Evolutionary conservation across 1,140 invertebrate species (phyloP), one percentile per base, ranked within the genome.

Genomic region (Rhyacophila brunnea): DNA sequence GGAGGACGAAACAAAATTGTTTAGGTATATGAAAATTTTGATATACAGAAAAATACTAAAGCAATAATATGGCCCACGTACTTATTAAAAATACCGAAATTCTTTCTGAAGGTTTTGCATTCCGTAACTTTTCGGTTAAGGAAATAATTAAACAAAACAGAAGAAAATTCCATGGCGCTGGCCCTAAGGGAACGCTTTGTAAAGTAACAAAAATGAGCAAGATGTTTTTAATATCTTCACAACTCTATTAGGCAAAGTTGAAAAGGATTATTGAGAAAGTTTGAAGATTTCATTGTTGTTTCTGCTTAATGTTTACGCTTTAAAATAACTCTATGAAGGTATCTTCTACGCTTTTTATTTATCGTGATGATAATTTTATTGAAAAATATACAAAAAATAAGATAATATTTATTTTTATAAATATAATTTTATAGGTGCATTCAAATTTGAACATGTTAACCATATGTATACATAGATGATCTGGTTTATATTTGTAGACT

Each of bases 181-280:
- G 43, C 61, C 61, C 20, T 23, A 43, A 57, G 62, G 55, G 51
- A 28, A 28, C 32, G 48, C 57, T 60, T 64, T 60, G 47, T 47
- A 40, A 56, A 59, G 55, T 53, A 54, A 60, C 62, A 64, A 64
- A 64, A 64, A 64, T 64, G 62, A 60, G 62, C 62, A 60, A 64
- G 62, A 64, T 64, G 62, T 64, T 60, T 64, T 64, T 64, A 64
- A 64, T 64, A 64, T 64, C 62, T 64, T 64, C 62, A 64, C 62
- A 64, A 64, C 62, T 64, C 56, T 64, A 64, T 64, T 64, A 64
- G 62, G 51, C 62, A 52, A 57, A 64, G 62, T 64, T 64, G 62
- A 60, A 64, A 64, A 60, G 62, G 62, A 64, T 64, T 64, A 64
- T 64, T 64, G 62, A 51, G 53, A 60, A 64, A 64, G 62, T 64